A percentile compares a stretch with the other conserved stretches of the same genome.
Evolutionary conservation across 2,113 vertebrate genomes (phyloP).

Genomic region (Chaetodon trifascialis): DNA sequence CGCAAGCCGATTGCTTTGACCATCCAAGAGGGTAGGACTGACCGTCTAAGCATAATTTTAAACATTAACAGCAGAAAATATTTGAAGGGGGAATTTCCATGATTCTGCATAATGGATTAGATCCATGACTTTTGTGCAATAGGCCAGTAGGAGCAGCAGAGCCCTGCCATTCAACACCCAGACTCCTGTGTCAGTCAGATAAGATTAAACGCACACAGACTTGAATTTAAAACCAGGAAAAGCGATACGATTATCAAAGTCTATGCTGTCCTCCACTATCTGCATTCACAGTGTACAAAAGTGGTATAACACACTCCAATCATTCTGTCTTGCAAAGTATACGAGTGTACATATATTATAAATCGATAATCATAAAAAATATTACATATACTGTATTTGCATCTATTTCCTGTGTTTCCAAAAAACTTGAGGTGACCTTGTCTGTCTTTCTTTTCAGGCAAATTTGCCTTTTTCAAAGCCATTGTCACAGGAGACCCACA

Average conservation of each 20-base stretch:
- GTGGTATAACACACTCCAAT: background rate
- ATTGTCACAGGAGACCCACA: slow-evolving; percentile 86
- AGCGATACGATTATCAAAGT: background rate
- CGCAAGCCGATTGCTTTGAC: slow-evolving; percentile 88
- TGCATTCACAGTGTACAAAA: background rate
- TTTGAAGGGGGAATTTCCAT: background rate
- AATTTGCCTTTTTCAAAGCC: slow-evolving; percentile 88
- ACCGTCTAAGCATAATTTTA: background rate
- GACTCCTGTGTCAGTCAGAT: slow-evolving; percentile 7
- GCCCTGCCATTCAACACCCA: slow-evolving; percentile 3
- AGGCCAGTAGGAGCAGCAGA: slow-evolving; percentile 3
- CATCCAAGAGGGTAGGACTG: slow-evolving; percentile 87
- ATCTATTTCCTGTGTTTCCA: background rate
- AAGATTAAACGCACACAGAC: slow-evolving; percentile 2
- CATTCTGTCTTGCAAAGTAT: background rate
- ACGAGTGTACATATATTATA: background rate
- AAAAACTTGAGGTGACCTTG: background rate
- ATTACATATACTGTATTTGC: background rate
- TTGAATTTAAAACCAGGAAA: slow-evolving; percentile 8
- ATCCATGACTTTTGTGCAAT: slow-evolving; percentile 17
- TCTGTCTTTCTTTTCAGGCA: slow-evolving; percentile 80
- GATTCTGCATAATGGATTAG: slow-evolving; percentile 38
- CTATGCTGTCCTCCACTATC: background rate
- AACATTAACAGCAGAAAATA: slow-evolving; percentile 30
- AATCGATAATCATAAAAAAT: background rate